Evolutionary conservation across 2,888 invertebrate genomes (phyloP), one percentile per base, ranked within the genome.

Genomic region (Alloscopus bannaensis): DNA sequence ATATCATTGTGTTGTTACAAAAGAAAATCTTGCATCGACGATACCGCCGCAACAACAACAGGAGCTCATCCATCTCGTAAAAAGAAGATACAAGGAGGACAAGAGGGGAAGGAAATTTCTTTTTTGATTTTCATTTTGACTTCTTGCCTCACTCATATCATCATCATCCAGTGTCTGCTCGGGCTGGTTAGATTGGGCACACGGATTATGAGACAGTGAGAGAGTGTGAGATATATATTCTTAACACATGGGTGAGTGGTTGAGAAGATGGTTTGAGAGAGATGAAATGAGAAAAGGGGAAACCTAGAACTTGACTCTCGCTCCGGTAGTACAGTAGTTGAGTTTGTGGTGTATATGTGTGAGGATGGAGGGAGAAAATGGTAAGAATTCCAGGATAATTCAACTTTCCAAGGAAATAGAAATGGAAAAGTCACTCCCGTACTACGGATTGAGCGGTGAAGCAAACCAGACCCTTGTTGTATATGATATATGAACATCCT

Each of bases 271-370:
- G 20, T 50, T 24, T 0, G 31, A 73, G 60, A 24, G 36, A 73
- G 66, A 75, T 75, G 75, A 75, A 75, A 75, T 75, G 75, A 75
- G 75, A 75, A 75, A 75, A 60, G 75, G 75, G 75, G 68, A 75
- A 75, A 31, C 73, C 73, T 75, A 11, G 72, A 72, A 66, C 68
- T 75, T 68, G 68, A 75, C 73, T 75, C 24, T n/a, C 47, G 11
- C 36, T 36, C 36, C 13, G n/a, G n/a, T n/a, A n/a, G n/a, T n/a
- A n/a, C n/a, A n/a, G n/a, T n/a, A n/a, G n/a, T n/a, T n/a, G n/a
- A n/a, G n/a, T n/a, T n/a, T n/a, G n/a, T n/a, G n/a, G n/a, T n/a
- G n/a, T n/a, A n/a, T n/a, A n/a, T n/a, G 59, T 29, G 13, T 36
- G 16, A 59, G 59, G 60, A 60, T 3, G 4, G 40, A 68, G 68